phyloP scores from a whole-genome alignment of 2,113 vertebrate species.

The Phalacrocorax pelagicus region DNA sequence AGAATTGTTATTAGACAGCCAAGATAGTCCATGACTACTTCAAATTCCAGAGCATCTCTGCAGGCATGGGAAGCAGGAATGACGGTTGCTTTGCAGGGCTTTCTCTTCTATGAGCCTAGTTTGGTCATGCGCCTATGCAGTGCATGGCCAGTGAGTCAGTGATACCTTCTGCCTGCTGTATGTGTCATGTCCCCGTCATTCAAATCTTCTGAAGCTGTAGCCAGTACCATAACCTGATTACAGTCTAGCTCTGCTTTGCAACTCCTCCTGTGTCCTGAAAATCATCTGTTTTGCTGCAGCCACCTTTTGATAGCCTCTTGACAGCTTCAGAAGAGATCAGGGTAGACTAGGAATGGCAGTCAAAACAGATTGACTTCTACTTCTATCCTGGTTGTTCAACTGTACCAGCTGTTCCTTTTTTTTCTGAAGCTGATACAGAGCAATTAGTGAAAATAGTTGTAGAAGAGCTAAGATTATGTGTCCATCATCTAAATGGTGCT shows the following conservation, averaged over 20 bases:
- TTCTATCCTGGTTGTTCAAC: background rate
- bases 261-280: background rate
- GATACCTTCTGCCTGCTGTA: background rate
- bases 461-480: background rate
- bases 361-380: background rate
- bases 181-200: background rate
- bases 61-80: background rate
- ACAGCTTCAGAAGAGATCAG: background rate
- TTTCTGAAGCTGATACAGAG: background rate
- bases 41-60: background rate
- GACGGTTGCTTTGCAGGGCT: background rate
- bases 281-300: background rate
- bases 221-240: background rate
- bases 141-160: background rate
- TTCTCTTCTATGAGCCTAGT: background rate
- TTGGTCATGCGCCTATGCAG: background rate
- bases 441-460: conserved; percentile 8
- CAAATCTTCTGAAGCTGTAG: background rate
- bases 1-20: background rate
- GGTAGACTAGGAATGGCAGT: background rate
- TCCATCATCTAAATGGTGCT: conserved; percentile 6
- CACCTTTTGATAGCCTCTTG: background rate
- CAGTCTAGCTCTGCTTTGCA: background rate
- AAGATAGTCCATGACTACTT: background rate
- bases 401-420: background rate